These are phyloP conservation scores for Uloborus diversus DNA, from an alignment of 1,140 invertebrate genomes.

Conservation along the genomic window DNA sequence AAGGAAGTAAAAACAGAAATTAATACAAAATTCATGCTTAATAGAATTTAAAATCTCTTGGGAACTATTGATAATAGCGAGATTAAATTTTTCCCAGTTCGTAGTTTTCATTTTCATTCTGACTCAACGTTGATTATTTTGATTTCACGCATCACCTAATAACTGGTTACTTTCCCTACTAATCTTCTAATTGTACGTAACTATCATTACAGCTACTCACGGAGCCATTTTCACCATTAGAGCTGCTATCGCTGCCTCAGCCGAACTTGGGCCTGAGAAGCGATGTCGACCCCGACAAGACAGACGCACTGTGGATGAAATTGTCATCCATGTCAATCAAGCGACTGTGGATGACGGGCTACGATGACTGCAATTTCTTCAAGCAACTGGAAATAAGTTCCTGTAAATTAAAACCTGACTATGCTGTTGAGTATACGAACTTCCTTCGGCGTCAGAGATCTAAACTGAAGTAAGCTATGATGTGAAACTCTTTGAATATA, in stretches of 20 bases:
- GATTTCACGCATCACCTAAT: too few relatives aligned
- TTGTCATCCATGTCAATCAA: background rate
- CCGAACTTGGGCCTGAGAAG: background rate
- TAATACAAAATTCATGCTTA: background rate
- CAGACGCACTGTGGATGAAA: constrained; percentile 15
- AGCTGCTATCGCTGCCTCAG: constrained; percentile 22
- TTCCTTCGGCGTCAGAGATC: constrained; percentile 6
- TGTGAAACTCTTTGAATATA: background rate
- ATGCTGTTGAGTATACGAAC: background rate
- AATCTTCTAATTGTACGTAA: too few relatives aligned
- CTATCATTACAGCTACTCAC: background rate
- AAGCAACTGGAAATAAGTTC: background rate
- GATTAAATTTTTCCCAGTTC: too few relatives aligned
- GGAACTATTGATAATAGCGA: too few relatives aligned
- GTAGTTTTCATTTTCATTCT: too few relatives aligned
- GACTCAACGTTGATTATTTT: too few relatives aligned
- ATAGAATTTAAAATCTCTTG: too few relatives aligned
- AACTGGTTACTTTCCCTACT: too few relatives aligned
- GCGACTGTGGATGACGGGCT: background rate
- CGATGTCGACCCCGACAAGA: background rate
- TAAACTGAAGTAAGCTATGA: background rate
- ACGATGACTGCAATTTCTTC: background rate
- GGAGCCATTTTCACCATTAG: background rate
- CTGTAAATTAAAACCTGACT: background rate
- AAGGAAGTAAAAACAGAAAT: too few relatives aligned